These are phyloP conservation scores for Acanthopagrus latus DNA, from an alignment of 2,797 vertebrate species.

Conservation along the genomic window DNA sequence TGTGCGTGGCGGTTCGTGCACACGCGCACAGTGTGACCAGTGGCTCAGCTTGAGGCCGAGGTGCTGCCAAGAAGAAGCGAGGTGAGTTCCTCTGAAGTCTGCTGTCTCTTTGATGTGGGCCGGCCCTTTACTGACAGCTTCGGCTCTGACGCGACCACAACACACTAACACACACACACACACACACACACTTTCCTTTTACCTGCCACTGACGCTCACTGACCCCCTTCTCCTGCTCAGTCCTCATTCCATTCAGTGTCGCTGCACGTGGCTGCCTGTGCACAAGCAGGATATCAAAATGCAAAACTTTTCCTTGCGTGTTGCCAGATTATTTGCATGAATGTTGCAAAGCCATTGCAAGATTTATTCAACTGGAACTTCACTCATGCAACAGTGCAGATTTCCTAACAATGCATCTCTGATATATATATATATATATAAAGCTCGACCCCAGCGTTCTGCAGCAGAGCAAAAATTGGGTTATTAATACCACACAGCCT, in stretches of 20 bases:
- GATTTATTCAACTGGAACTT: background rate
- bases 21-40: conserved; percentile 39
- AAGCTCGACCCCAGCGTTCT: background rate
- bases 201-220: conserved; percentile 25
- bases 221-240: conserved; percentile 43
- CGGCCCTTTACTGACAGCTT: conserved; percentile 65
- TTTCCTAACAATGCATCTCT: conserved; percentile 11
- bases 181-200: conserved; percentile 30
- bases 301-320: background rate
- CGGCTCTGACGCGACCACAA: conserved; percentile 59
- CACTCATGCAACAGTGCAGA: background rate
- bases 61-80: conserved; percentile 57
- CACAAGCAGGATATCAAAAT: conserved; percentile 14
- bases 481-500: conserved; percentile 23
- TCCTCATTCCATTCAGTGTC: background rate
- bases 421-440: too few relatives aligned
- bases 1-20: background rate
- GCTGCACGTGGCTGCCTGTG: background rate
- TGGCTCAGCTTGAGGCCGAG: conserved; percentile 31
- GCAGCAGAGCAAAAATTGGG: background rate
- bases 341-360: conserved; percentile 4
- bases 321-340: conserved; percentile 20
- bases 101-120: conserved; percentile 70
- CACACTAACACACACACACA: too few relatives aligned
- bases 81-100: conserved; percentile 65